Percentiles rank a stretch among this genome's conserved stretches.
Evolutionary conservation across 2,113 vertebrate genomes (phyloP).

Genomic region (Myotis lucifugus): DNA sequence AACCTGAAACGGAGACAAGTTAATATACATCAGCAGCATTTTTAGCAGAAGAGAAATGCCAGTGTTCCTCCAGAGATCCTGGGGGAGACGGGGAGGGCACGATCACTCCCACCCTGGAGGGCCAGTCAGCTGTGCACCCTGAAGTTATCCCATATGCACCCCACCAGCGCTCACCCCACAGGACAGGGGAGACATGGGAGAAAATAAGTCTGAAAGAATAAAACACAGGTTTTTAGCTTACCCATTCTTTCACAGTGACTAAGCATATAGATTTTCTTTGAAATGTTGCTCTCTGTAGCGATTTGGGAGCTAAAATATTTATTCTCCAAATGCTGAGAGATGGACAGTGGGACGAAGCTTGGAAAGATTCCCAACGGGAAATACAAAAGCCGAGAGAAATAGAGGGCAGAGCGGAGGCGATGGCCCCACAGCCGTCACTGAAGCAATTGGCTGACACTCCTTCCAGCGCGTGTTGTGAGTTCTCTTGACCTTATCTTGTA

Average conservation of each 20-base stretch:
- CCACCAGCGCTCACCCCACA: not conserved
- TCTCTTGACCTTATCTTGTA: not conserved
- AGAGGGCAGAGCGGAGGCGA: not conserved
- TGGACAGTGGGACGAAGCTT: not conserved
- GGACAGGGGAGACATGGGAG: not conserved
- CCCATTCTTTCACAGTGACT: not conserved
- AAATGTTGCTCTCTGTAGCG: not conserved
- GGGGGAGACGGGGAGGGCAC: not conserved
- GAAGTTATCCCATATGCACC: not conserved
- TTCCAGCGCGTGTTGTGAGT: not conserved
- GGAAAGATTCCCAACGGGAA: not conserved
- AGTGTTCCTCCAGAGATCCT: not conserved
- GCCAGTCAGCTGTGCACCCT: not conserved
- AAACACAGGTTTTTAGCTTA: not conserved
- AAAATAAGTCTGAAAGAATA: not conserved
- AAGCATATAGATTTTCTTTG: not conserved
- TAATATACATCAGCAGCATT: not conserved
- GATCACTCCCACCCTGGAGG: not conserved
- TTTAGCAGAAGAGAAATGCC: not conserved
- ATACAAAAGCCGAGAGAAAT: not conserved
- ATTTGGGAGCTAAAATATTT: conserved; percentile 48
- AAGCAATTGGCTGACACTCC: not conserved
- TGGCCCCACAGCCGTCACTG: fast-evolving
- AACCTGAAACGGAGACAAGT: not conserved
- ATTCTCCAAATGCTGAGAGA: not conserved